phyloP scores from a whole-genome alignment of 2,113 vertebrate genomes.

The Ancistrus triradiatus region DNA sequence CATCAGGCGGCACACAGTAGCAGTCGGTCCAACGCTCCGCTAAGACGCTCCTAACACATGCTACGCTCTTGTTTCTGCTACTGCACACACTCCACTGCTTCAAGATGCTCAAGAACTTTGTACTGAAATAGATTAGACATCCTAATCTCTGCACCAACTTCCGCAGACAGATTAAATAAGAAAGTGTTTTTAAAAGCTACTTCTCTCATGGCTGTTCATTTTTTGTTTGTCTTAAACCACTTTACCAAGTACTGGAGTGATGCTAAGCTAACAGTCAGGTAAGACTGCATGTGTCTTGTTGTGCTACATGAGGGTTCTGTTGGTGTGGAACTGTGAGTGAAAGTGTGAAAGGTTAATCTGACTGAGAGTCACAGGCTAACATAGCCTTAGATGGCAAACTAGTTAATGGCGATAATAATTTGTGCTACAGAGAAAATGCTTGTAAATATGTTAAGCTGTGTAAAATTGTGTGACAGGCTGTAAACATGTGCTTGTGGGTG shows the following conservation, averaged over 20 bases:
- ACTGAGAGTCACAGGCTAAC: too few species aligned
- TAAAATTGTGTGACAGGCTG: too few species aligned
- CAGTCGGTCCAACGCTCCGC: conserved; percentile 17
- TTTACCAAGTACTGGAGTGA: conserved; percentile 1
- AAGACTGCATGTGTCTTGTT: conserved; percentile 18
- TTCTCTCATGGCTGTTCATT: background rate
- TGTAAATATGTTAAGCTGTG: too few species aligned
- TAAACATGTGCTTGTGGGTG: too few species aligned
- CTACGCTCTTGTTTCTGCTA: conserved; percentile 1
- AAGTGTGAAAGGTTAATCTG: too few species aligned
- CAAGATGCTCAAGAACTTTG: too few species aligned
- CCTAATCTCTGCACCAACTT: background rate
- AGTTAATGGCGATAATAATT: too few species aligned
- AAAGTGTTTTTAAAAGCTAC: background rate
- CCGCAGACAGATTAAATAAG: background rate
- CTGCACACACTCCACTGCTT: background rate
- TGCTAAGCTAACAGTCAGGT: conserved; percentile 26
- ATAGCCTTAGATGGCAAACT: too few species aligned
- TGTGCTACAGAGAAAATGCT: too few species aligned
- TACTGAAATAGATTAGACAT: too few species aligned
- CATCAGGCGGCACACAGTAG: conserved; percentile 27
- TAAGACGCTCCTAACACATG: background rate
- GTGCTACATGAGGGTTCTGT: background rate
- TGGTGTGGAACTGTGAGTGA: too few species aligned
- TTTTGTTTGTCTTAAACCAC: background rate